These are phyloP conservation scores for Geotrypetes seraphini DNA, from an alignment of 2,797 vertebrate species.

Conservation along the genomic window DNA sequence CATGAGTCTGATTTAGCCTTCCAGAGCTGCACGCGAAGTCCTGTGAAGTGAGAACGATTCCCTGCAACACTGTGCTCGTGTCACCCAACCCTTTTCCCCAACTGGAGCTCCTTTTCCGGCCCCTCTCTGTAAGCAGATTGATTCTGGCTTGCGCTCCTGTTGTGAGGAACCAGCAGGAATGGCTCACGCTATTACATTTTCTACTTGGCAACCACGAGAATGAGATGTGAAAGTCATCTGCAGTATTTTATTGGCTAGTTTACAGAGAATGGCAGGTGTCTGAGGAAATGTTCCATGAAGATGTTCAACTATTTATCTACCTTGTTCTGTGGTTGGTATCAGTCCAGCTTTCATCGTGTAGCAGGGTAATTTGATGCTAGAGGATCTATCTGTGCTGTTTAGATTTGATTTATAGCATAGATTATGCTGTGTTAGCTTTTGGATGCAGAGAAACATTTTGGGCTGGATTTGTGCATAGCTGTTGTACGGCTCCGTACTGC, in stretches of 20 bases:
- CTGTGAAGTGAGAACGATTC: too few relatives aligned
- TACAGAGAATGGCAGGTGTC: constrained; percentile 6
- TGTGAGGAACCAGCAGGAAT: not conserved
- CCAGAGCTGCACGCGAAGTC: too few relatives aligned
- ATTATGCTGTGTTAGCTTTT: not conserved
- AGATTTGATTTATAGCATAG: constrained; percentile 19
- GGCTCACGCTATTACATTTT: not conserved
- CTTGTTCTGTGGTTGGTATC: not conserved
- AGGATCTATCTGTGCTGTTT: not conserved
- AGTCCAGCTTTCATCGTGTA: constrained; percentile 7
- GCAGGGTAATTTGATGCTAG: constrained; percentile 9
- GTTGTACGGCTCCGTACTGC: too few relatives aligned
- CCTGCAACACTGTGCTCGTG: too few relatives aligned
- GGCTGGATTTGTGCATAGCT: constrained; percentile 14
- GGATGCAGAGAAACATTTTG: constrained; percentile 25
- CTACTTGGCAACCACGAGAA: constrained; percentile 2
- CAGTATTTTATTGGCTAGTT: constrained; percentile 1
- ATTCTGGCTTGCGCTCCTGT: too few relatives aligned
- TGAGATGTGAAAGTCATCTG: not conserved
- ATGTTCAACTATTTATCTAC: constrained; percentile 3
- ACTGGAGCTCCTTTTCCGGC: too few relatives aligned
- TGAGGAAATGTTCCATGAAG: not conserved
- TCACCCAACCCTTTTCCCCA: too few relatives aligned
- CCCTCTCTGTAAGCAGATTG: too few relatives aligned
- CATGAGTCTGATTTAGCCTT: too few relatives aligned